phyloP scores from a whole-genome alignment of 2,888 invertebrate species.

The Tipula unca region DNA sequence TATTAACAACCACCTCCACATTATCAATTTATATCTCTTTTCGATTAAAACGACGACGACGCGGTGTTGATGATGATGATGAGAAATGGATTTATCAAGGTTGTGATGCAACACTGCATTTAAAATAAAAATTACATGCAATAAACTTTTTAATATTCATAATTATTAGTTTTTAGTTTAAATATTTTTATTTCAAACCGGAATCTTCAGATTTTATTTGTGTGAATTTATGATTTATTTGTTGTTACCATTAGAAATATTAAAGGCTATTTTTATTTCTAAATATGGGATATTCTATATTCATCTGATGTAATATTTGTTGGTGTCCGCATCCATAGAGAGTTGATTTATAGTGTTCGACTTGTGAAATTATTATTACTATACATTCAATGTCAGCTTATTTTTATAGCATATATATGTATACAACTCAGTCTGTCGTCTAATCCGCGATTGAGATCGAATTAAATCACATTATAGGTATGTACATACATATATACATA shows the following conservation, averaged over 20 bases:
- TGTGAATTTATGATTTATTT: neutral
- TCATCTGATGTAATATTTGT: neutral
- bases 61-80: neutral
- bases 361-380: neutral
- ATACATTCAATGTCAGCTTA: slow-evolving; percentile 1
- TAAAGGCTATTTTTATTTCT: neutral
- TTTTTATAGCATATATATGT: neutral
- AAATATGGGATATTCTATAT: neutral
- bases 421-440: neutral
- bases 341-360: neutral
- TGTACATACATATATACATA: neutral
- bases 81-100: neutral
- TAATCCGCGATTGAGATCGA: slow-evolving; percentile 8
- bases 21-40: neutral
- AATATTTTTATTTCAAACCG: neutral
- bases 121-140: neutral
- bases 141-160: neutral
- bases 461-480: neutral
- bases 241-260: neutral
- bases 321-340: slow-evolving; percentile 1
- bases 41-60: neutral
- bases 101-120: neutral
- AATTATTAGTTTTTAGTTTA: neutral
- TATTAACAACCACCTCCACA: neutral
- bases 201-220: neutral